Base-by-base conservation (phyloP, 2,113 vertebrate genomes). In the Ammospiza caudacuta region DNA sequence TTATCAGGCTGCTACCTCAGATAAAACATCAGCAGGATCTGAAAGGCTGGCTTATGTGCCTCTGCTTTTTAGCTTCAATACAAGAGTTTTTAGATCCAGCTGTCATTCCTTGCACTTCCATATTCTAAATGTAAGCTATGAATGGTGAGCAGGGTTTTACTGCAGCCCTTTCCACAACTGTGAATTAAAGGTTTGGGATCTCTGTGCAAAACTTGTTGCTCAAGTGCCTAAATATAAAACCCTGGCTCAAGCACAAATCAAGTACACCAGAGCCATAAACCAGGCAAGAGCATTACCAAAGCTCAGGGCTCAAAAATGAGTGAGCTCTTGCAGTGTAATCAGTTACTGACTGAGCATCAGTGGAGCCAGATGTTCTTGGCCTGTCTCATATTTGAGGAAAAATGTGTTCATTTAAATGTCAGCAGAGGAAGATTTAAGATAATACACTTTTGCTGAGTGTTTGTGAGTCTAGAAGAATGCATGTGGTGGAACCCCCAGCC, bases 351-450 rank as follows among this genome's bases (percentile, higher is more conserved):
- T 23, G 72, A 81, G 64, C 73, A 63, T 66, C 89, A 75, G 58
- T 29, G 61, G 92, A 95, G 86, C 90, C 94, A 95, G 85, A 90
- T 95, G 92, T 85, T 93, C 76, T 89, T 6, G 7, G 73, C 61
- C 80, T 87, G 86, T 81, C 89, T 82, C 68, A 63, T 74, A 88
- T 87, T 74, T 67, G 80, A 83, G 83, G 86, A 74, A 92, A 92
- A 95, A 90, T 89, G 19, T 83, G 79, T 83, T 90, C 79, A 89
- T 77, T 94, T 95, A 92, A 86, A 88, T 81, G 88, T 90, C 92
- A 93, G 78, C 3, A 66, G 59, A 69, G 44, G 72, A 91, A 79
- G 75, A 95, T 96, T 95, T 95, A 95, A 93, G 94, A 90, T 93
- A 94, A 96, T 92, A 89, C 76, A 61, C 63, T 92, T 96, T 89